Conservation (phyloP, 2,797 vertebrate genomes). For the Acipenser ruthenus region DNA sequence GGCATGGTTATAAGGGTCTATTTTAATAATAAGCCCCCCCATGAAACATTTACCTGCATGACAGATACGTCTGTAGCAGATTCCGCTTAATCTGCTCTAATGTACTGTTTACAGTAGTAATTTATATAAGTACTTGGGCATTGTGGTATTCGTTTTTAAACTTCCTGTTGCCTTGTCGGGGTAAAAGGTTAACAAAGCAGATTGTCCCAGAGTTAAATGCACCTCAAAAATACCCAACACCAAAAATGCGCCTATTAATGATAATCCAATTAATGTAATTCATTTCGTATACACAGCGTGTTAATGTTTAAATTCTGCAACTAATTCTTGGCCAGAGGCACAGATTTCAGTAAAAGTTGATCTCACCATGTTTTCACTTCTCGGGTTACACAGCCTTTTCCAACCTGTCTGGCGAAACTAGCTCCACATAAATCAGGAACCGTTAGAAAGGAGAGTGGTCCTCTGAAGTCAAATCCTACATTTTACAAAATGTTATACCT, state of each 20-base stretch:
- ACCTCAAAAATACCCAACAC: conserved; percentile 18
- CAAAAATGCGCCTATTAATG: conserved; percentile 46
- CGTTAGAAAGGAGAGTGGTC: conserved; percentile 53
- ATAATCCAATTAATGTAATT: conserved; percentile 48
- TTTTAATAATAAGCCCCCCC: too few relatives aligned
- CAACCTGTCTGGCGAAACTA: conserved; percentile 51
- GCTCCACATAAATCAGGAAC: conserved; percentile 72
- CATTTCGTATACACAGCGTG: conserved; percentile 32
- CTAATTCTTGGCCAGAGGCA: conserved; percentile 48
- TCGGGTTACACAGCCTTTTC: conserved; percentile 66
- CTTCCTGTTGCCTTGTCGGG: too few relatives aligned
- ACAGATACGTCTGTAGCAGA: too few relatives aligned
- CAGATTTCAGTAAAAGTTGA: conserved; percentile 45
- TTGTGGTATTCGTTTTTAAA: too few relatives aligned
- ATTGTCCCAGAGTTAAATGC: neutral
- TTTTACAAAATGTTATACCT: conserved; percentile 43
- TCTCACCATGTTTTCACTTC: conserved; percentile 44
- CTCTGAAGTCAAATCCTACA: conserved; percentile 40
- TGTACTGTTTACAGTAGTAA: too few relatives aligned
- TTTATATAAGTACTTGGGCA: too few relatives aligned
- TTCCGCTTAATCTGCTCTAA: too few relatives aligned
- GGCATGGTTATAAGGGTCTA: too few relatives aligned
- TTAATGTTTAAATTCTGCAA: conserved; percentile 51
- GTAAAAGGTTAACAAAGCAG: neutral
- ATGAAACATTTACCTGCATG: too few relatives aligned